Base-by-base conservation (phyloP, 2,113 vertebrate genomes). In the Coregonus clupeaformis region DNA sequence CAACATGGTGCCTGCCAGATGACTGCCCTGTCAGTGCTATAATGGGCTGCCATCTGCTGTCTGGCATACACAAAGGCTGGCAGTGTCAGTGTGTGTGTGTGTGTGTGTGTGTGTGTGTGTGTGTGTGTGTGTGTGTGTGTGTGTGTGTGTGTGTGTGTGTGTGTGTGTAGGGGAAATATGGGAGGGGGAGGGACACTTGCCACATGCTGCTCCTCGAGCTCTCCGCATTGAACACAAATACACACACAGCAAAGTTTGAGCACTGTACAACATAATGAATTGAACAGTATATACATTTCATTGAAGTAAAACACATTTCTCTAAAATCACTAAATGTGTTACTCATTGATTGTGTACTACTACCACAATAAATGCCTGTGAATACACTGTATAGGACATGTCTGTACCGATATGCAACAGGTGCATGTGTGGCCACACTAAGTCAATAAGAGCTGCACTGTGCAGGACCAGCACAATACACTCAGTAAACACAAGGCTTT, bases 31-130 rank as follows among this genome's bases (percentile, higher is more conserved):
- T 93, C 94, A 93, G 86, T 86, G 87, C 92, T 92, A 93, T 94
- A 95, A 96, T 94, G 94, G 94, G 90, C 82, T 90, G 92, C 96
- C 97, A 98, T 98, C 97, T 99, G 97, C 92, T 95, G 97, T 99
- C 97, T 99, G 94, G 93, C 87, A 77, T 74, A 90, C 92, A 97
- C 95, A 97, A 98, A 95, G 92, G 86, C 95, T 89, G 92, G 90
- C 88, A 87, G 88, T 91, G 90, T 86, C 91, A 89, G 92, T 83
- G 71, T 82, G 82, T 45, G 77, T 68, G 79, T 55, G 74, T 65
- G 71, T 24, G 71, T n/a, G 75, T 64, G 64, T 67, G 78, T 73
- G 80, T 24, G 68, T 71, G 80, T 30, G 57, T 2, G 13, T 65
- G 77, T 47, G 59, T 73, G 79, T 66, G 68, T 77, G 76, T 75